phyloP scores from a whole-genome alignment of 1,140 invertebrate species.

The Idris sp. region DNA sequence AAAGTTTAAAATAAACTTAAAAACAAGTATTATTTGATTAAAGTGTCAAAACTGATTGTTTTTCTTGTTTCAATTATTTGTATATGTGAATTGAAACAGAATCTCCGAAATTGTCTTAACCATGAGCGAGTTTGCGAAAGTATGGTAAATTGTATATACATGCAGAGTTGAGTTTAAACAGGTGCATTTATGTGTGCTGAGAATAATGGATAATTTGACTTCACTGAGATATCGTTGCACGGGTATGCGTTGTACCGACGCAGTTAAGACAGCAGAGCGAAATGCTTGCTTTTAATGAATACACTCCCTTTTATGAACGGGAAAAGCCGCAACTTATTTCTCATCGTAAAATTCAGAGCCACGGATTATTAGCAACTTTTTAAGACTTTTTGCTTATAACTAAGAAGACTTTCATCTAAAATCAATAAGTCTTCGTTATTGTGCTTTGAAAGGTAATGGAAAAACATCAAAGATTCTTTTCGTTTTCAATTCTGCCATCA shows the following conservation, averaged over 20 bases:
- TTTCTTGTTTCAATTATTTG: too few relatives aligned
- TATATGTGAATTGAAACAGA: too few relatives aligned
- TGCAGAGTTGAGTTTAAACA: conserved; percentile 46
- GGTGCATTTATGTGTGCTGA: conserved; percentile 44
- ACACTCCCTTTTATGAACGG: conserved; percentile 2
- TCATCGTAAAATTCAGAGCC: conserved; percentile 3
- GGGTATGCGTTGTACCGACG: conserved; percentile 3
- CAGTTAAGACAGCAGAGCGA: conserved; percentile 17
- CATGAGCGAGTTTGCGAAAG: too few relatives aligned
- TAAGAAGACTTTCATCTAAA: conserved; percentile 49
- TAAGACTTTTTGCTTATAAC: conserved; percentile 32
- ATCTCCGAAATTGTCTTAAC: too few relatives aligned
- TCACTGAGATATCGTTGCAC: conserved; percentile 21
- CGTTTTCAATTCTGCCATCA: too few relatives aligned
- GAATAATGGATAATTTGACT: conserved; percentile 71
- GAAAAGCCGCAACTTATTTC: conserved; percentile 4
- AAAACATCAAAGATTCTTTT: conserved; percentile 49
- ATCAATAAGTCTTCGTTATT: conserved; percentile 39
- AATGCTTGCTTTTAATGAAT: conserved; percentile 28
- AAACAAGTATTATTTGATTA: too few relatives aligned
- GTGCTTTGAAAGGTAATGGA: conserved; percentile 2
- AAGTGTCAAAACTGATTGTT: too few relatives aligned
- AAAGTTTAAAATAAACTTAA: too few relatives aligned
- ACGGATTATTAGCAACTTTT: conserved; percentile 28
- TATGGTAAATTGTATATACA: conserved; percentile 69